These are phyloP conservation scores for Xerus inauris DNA, from an alignment of 2,113 vertebrate species.

Conservation along the genomic window DNA sequence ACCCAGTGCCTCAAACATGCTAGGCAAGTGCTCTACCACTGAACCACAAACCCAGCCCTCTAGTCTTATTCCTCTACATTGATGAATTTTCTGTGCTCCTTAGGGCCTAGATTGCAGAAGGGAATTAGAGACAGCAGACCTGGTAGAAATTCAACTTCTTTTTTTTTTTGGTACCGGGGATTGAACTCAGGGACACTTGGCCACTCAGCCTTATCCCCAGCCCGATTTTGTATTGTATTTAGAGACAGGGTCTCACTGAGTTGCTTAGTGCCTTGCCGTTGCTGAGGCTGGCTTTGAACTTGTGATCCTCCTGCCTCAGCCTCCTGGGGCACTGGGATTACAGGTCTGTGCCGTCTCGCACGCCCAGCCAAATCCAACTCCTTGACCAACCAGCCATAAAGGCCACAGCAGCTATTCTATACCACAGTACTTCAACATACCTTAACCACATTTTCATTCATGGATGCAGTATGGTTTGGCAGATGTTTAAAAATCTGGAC, in stretches of 20 bases:
- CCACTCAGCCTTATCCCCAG: too few relatives aligned
- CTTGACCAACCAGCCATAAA: background rate
- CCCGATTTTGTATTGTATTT: too few relatives aligned
- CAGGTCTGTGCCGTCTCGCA: too few relatives aligned
- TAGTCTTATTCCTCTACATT: background rate
- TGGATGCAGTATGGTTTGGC: background rate
- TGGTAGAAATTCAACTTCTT: background rate
- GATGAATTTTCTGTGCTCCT: background rate
- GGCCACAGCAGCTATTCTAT: background rate
- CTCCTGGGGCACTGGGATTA: too few relatives aligned
- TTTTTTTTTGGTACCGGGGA: too few relatives aligned
- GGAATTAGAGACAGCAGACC: background rate
- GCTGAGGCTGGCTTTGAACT: too few relatives aligned
- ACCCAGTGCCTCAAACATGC: too few relatives aligned
- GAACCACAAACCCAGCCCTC: background rate
- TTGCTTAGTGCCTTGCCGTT: too few relatives aligned
- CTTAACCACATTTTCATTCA: background rate
- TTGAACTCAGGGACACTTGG: too few relatives aligned
- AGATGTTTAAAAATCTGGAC: background rate
- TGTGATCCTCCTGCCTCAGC: too few relatives aligned
- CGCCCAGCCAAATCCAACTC: background rate
- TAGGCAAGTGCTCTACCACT: too few relatives aligned
- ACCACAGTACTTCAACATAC: background rate
- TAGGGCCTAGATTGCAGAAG: background rate
- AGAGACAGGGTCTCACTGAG: too few relatives aligned